These are phyloP conservation scores for Eudemis profundana DNA, from an alignment of 2,888 invertebrate species.

Conservation along the genomic window DNA sequence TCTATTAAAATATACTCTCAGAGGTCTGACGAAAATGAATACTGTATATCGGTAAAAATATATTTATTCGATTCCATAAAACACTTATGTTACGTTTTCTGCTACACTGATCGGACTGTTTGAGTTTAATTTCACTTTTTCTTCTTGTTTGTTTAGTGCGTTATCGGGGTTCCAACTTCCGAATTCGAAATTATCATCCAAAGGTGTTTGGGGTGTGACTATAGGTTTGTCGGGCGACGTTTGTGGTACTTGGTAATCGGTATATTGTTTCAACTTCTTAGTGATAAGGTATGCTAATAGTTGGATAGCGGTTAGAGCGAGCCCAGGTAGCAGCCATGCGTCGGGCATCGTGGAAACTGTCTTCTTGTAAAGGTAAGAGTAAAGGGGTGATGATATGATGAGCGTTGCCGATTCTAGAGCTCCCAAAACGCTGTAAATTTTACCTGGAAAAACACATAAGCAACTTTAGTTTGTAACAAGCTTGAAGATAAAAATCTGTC, in stretches of 20 bases:
- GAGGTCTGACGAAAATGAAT: too few species aligned
- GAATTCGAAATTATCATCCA: constrained; percentile 31
- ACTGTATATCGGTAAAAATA: too few species aligned
- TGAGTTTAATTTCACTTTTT: constrained; percentile 13
- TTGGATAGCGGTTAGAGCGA: constrained; percentile 67
- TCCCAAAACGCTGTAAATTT: constrained; percentile 80
- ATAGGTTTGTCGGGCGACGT: constrained; percentile 37
- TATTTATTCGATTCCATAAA: neutral
- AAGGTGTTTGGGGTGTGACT: constrained; percentile 8
- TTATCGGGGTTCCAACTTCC: constrained; percentile 10
- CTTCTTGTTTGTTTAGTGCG: constrained; percentile 38
- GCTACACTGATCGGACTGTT: constrained; percentile 1
- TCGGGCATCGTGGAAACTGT: constrained; percentile 73
- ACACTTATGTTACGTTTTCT: constrained; percentile 16
- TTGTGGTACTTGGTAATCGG: constrained; percentile 30
- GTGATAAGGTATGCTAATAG: constrained; percentile 67
- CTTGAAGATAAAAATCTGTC: constrained; percentile 10
- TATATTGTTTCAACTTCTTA: constrained; percentile 54
- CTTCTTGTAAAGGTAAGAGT: constrained; percentile 74
- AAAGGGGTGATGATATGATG: constrained; percentile 73
- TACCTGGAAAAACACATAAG: constrained; percentile 75
- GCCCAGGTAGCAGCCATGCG: constrained; percentile 76
- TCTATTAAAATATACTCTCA: too few species aligned
- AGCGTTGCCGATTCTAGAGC: constrained; percentile 80
- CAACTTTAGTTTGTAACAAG: too few species aligned